phyloP scores from a whole-genome alignment of 2,113 vertebrate genomes.

The Coptodon bakossiorum region DNA sequence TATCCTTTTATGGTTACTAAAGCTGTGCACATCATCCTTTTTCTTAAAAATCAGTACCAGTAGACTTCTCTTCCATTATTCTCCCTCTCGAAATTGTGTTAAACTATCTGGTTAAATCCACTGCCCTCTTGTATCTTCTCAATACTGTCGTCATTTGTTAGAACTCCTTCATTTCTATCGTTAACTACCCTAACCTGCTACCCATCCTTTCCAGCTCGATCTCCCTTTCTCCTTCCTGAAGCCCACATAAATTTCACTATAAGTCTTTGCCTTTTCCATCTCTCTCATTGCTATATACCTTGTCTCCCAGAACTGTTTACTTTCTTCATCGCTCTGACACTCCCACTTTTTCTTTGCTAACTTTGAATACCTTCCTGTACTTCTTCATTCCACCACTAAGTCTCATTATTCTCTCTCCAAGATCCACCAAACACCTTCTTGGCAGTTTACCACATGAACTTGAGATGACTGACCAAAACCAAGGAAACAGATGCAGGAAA shows the following conservation, averaged over 20 bases:
- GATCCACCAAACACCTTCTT: background rate
- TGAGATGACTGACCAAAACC: background rate
- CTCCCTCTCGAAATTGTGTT: too few relatives aligned
- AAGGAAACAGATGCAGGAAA: background rate
- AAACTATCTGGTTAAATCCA: background rate
- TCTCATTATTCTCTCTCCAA: background rate
- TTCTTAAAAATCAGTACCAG: too few relatives aligned
- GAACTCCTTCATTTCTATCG: background rate
- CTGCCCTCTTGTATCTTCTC: background rate
- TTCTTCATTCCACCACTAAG: background rate
- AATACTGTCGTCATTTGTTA: background rate
- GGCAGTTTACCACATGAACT: background rate
- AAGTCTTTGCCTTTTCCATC: background rate
- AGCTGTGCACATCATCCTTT: too few relatives aligned
- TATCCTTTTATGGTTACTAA: background rate
- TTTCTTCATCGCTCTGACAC: background rate
- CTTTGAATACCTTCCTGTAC: background rate
- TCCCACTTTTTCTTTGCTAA: background rate
- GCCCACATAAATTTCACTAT: background rate
- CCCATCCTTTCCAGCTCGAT: background rate
- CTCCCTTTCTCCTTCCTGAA: background rate
- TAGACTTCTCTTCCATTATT: too few relatives aligned
- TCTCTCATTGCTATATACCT: background rate
- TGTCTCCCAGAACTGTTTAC: background rate
- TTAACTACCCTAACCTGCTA: background rate